Base-by-base conservation (phyloP, 2,797 vertebrate genomes). In the Sebastes miniatus region DNA sequence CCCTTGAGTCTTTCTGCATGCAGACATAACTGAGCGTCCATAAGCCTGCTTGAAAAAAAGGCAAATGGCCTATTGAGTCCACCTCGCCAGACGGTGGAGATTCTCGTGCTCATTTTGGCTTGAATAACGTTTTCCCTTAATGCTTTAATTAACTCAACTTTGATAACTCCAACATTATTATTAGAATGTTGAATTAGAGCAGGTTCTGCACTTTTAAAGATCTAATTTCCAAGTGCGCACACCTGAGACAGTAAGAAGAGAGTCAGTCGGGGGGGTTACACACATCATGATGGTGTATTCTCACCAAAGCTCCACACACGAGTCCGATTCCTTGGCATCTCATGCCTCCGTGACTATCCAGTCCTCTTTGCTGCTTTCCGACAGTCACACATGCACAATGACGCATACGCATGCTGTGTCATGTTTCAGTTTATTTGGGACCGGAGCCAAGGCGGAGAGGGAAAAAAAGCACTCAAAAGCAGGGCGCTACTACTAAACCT, bases 131-230 rank as follows among this genome's bases (percentile, higher is more conserved):
- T 85, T 77, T 29, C n/a, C 27, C 65, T 72, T 59, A 69, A 71
- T 83, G 29, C 70, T 87, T 82, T 88, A 88, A 90, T 88, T 86
- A 88, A 87, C 81, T 86, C 31, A 73, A 77, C 57, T 75, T 61
- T 25, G 61, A 87, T 85, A 83, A 80, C 76, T 72, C 25, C 4
- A 24, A 25, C 25, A 32, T 72, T 72, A 62, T 78, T 83, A 87
- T 82, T 68, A 54, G 62, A 85, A 72, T 61, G 25, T 77, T 47
- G 24, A 83, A 76, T 87, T 65, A 67, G 39, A 83, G 39, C 31
- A 63, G 20, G 32, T 71, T 57, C 54, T 69, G 27, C 76, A 78
- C 69, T 77, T 88, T 77, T 54, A 80, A 83, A 81, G 70, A 82
- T 83, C n/a, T 70, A 6, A 82, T 84, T 86, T 73, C 13, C 50